Conservation (phyloP, 1,140 invertebrate species). For the Calliphora vicina region DNA sequence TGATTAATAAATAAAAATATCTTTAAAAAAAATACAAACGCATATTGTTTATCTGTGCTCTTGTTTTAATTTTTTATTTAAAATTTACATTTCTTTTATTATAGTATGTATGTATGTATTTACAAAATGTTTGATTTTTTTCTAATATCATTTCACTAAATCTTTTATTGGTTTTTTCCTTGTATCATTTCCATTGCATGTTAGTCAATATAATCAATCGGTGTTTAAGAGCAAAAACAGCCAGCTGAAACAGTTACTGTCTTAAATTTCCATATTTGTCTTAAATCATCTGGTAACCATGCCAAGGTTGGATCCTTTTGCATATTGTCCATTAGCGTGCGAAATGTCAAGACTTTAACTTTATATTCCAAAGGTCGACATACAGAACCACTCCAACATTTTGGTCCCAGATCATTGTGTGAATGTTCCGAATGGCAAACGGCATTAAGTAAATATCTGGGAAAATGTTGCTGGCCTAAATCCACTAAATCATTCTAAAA, state of each 20-base stretch:
- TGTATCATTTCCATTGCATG: background rate
- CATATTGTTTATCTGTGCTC: background rate
- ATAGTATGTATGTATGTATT: too few relatives aligned
- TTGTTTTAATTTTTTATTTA: background rate
- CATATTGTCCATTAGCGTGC: background rate
- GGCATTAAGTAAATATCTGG: conserved; percentile 56
- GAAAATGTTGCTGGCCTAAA: conserved; percentile 51
- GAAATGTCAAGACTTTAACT: conserved; percentile 52
- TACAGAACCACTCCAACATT: conserved; percentile 52
- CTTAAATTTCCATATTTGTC: conserved; percentile 53
- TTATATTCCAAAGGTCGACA: conserved; percentile 59
- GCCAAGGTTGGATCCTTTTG: conserved; percentile 35
- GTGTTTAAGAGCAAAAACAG: conserved; percentile 55
- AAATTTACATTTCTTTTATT: background rate
- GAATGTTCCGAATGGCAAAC: conserved; percentile 50
- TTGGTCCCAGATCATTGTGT: conserved; percentile 37
- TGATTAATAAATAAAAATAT: background rate
- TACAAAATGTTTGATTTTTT: background rate
- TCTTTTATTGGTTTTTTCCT: background rate
- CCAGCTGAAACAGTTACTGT: conserved; percentile 58
- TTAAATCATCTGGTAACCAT: conserved; percentile 46
- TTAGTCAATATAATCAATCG: background rate
- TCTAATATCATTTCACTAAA: background rate
- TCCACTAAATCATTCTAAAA: conserved; percentile 54
- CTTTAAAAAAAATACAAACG: background rate